phyloP scores from a whole-genome alignment of 2,113 vertebrate genomes.

The Sprattus sprattus region DNA sequence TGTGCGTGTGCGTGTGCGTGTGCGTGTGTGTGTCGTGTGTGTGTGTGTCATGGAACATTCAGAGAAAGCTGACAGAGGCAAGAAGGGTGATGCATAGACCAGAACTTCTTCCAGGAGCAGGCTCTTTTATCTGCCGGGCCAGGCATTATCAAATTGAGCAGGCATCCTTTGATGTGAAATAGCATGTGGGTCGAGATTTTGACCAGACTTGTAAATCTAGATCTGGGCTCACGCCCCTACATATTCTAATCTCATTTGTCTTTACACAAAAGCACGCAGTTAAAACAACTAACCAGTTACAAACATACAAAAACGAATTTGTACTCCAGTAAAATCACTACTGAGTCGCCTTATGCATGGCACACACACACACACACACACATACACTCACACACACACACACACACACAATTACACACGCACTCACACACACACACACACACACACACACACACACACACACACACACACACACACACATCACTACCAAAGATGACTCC shows the following conservation, averaged over 20 bases:
- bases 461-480: too few species aligned
- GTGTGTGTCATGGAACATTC: neutral
- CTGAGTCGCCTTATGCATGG: too few species aligned
- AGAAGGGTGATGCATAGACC: conserved; percentile 18
- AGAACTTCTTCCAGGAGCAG: conserved; percentile 25
- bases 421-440: too few species aligned
- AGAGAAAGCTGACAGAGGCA: neutral
- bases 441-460: too few species aligned
- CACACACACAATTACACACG: too few species aligned
- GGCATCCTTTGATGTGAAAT: neutral
- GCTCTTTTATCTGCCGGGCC: neutral
- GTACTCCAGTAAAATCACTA: too few species aligned
- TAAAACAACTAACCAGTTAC: neutral
- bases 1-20: neutral
- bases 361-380: too few species aligned
- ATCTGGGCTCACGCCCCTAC: neutral
- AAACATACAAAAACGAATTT: neutral
- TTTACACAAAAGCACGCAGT: neutral
- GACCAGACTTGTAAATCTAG: conserved; percentile 25
- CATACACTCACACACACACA: too few species aligned
- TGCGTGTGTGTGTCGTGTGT: neutral
- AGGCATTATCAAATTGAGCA: conserved; percentile 20
- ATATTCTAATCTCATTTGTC: neutral
- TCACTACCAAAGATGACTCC: too few species aligned
- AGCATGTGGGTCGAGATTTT: conserved; percentile 16